Evolutionary conservation across 2,797 vertebrate species (phyloP).

Genomic region (Eulemur coronatus): DNA sequence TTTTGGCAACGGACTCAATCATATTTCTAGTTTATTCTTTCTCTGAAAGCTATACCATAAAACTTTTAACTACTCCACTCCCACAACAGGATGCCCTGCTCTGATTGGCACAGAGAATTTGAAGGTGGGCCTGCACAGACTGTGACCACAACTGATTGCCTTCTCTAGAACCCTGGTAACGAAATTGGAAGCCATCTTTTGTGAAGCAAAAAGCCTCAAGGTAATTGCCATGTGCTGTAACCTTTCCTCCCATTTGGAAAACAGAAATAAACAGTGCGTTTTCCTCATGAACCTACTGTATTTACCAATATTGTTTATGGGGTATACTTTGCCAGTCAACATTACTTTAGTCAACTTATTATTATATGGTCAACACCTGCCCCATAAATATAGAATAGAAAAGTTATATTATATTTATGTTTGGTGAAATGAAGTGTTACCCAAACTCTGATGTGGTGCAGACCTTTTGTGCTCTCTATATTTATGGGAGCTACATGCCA

Average conservation of each 20-base stretch:
- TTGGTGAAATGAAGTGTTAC: conserved; percentile 83
- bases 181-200: conserved; percentile 74
- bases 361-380: conserved; percentile 85
- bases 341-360: conserved; percentile 81
- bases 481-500: conserved; percentile 76
- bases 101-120: conserved; percentile 18
- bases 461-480: conserved; percentile 81
- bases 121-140: not conserved
- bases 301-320: conserved; percentile 72
- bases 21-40: not conserved
- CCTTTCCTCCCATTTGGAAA: conserved; percentile 65
- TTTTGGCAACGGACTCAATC: not conserved
- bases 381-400: conserved; percentile 82
- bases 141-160: conserved; percentile 18
- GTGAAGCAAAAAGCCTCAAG: conserved; percentile 68
- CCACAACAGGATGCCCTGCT: not conserved
- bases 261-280: conserved; percentile 73
- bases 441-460: conserved; percentile 81
- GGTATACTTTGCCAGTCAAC: conserved; percentile 82
- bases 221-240: conserved; percentile 75
- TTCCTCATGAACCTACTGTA: conserved; percentile 63
- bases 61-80: not conserved
- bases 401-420: conserved; percentile 84
- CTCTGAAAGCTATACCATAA: not conserved
- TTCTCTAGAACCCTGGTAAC: conserved; percentile 61